These are phyloP conservation scores for Aix galericulata DNA, from an alignment of 2,113 vertebrate species.

Conservation along the genomic window DNA sequence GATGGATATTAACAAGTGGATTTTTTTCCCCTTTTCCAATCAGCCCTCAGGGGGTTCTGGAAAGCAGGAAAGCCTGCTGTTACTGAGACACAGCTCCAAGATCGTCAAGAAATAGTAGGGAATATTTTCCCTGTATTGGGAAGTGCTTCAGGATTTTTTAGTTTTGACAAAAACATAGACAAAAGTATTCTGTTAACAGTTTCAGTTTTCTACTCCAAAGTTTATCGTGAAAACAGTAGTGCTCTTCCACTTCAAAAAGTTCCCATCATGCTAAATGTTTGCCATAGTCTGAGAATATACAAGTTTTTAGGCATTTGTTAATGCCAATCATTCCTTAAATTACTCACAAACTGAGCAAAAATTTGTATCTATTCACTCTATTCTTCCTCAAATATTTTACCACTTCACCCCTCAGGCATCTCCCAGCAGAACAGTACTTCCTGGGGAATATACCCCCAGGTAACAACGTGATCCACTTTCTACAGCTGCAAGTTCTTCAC, in stretches of 20 bases:
- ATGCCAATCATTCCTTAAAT: not conserved
- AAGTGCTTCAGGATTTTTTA: not conserved
- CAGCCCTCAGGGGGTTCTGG: constrained; percentile 25
- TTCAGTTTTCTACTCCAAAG: not conserved
- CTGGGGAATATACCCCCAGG: not conserved
- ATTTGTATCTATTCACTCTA: not conserved
- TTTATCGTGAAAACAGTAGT: not conserved
- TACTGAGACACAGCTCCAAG: not conserved
- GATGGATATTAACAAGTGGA: not conserved
- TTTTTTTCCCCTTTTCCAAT: not conserved
- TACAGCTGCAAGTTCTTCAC: not conserved
- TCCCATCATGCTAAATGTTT: not conserved
- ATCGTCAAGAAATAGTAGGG: not conserved
- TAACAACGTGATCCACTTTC: not conserved
- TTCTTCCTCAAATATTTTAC: not conserved
- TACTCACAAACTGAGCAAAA: not conserved
- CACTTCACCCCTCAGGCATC: not conserved
- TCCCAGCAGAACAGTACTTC: not conserved
- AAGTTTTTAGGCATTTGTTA: not conserved
- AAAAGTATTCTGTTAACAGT: not conserved
- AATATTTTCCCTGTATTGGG: not conserved
- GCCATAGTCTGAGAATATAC: not conserved
- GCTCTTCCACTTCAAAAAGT: not conserved
- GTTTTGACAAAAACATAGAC: not conserved
- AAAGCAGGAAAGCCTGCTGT: not conserved